These are phyloP conservation scores for Catagonus wagneri DNA, from an alignment of 2,113 vertebrate genomes.

Conservation along the genomic window DNA sequence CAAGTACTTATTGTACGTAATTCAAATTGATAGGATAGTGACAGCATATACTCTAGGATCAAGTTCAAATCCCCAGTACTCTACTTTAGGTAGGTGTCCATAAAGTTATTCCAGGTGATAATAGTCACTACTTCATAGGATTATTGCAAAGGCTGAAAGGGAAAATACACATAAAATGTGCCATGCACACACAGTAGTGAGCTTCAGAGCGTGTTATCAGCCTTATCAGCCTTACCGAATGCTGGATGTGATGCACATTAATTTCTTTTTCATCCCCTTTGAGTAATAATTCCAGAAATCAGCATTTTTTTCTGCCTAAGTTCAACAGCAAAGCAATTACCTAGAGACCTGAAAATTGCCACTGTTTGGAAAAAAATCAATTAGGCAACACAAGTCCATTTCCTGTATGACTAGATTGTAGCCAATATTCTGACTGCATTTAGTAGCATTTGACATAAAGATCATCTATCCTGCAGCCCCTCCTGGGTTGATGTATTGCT, in stretches of 20 bases:
- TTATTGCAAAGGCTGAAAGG: not conserved
- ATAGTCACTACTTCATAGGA: not conserved
- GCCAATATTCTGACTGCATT: not conserved
- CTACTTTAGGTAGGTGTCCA: not conserved
- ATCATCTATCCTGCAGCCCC: not conserved
- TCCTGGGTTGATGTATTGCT: not conserved
- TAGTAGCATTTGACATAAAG: not conserved
- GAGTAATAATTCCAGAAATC: conserved; percentile 46
- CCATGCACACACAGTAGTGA: not conserved
- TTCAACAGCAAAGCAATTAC: conserved; percentile 21
- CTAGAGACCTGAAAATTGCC: not conserved
- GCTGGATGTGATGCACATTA: not conserved
- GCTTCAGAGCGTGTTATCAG: not conserved
- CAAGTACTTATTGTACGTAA: not conserved
- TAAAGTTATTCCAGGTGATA: not conserved
- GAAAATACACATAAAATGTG: not conserved
- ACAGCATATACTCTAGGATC: not conserved
- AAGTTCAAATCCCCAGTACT: not conserved
- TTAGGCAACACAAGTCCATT: not conserved
- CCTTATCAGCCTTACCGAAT: not conserved
- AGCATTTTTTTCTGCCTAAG: not conserved
- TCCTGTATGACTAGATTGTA: not conserved
- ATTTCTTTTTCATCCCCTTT: conserved; percentile 50
- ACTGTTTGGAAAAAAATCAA: not conserved
- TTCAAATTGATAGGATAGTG: not conserved